Percentiles rank a stretch among this genome's conserved stretches.
Conservation (phyloP, 2,888 invertebrate genomes). For the Macrophya alboannulata region DNA sequence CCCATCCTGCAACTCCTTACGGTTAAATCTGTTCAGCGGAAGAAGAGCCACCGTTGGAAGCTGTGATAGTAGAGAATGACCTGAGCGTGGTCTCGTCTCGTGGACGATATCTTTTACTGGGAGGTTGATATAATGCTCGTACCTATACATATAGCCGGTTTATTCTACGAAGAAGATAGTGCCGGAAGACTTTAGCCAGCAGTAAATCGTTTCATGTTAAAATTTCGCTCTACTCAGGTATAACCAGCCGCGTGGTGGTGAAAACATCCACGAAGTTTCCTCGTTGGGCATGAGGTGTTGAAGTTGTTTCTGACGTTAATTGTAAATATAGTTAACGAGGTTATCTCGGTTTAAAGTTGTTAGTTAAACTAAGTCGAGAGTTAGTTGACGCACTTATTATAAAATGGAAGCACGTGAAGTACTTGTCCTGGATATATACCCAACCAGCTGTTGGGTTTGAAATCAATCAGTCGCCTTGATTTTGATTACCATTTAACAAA, state of each 20-base stretch:
- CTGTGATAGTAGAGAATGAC: not conserved
- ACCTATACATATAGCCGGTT: not conserved
- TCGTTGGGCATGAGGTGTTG: constrained; percentile 2
- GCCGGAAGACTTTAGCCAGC: not conserved
- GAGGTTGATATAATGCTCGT: not conserved
- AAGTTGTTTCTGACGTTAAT: constrained; percentile 21
- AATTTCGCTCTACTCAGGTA: not conserved
- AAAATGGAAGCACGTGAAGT: not conserved
- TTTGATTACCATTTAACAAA: not conserved
- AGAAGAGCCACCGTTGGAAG: not conserved
- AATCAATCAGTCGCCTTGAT: not conserved
- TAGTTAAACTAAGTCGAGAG: constrained; percentile 22
- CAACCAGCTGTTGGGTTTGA: not conserved
- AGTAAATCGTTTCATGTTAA: constrained; percentile 8
- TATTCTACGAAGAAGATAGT: too few species aligned
- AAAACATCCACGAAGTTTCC: not conserved
- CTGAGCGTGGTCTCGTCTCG: not conserved
- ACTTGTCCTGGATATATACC: not conserved
- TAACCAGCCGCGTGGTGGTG: not conserved
- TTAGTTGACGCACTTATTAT: constrained; percentile 16
- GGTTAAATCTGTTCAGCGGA: not conserved
- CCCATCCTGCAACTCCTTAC: not conserved
- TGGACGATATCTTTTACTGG: not conserved
- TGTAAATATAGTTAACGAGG: constrained; percentile 27
- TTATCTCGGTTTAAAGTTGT: constrained; percentile 24